Conservation (phyloP, 2,113 vertebrate species). For the Corythaixoides concolor region DNA sequence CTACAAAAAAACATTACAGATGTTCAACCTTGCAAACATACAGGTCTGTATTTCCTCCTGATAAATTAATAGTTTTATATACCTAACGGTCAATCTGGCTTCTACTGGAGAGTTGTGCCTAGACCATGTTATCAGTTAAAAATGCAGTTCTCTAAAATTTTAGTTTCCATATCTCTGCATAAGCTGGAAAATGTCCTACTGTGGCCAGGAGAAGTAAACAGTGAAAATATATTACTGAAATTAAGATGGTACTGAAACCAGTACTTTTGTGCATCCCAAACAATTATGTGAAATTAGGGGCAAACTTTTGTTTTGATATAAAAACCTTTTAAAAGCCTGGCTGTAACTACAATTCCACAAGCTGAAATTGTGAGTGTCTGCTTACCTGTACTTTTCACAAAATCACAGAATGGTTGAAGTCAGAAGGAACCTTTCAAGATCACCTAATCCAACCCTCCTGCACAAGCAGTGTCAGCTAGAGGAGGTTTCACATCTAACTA, state of each 20-base stretch:
- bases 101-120: background rate
- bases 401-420: background rate
- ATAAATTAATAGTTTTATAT: background rate
- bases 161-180: background rate
- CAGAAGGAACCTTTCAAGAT: background rate
- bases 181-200: background rate
- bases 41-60: background rate
- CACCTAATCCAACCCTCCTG: background rate
- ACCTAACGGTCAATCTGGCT: background rate
- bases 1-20: constrained; percentile 64
- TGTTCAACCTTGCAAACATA: background rate
- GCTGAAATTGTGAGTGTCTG: background rate
- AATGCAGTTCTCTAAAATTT: background rate
- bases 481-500: background rate
- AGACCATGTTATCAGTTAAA: background rate
- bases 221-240: background rate
- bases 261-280: background rate
- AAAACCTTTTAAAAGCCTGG: background rate
- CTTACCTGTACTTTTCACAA: background rate
- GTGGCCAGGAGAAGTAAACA: background rate
- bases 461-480: background rate
- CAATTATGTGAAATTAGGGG: background rate
- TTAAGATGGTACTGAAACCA: background rate
- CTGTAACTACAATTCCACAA: background rate
- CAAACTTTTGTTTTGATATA: background rate